phyloP scores from a whole-genome alignment of 2,888 invertebrate genomes.

The Mythimna lalbum region DNA sequence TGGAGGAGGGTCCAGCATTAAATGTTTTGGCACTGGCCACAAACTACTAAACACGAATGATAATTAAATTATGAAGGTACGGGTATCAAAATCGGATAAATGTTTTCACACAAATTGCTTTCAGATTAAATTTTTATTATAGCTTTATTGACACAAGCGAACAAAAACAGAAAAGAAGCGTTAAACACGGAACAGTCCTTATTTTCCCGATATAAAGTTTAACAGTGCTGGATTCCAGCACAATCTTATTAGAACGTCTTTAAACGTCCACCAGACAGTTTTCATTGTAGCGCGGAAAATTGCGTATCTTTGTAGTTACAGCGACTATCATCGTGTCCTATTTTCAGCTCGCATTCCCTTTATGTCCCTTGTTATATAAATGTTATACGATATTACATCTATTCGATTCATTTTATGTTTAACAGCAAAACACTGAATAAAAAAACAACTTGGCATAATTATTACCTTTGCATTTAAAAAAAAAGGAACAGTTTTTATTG shows the following conservation, averaged over 20 bases:
- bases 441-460: background rate
- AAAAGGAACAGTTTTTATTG: background rate
- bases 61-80: too few species aligned
- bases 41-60: too few species aligned
- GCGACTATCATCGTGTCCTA: slow-evolving; percentile 44
- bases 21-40: too few species aligned
- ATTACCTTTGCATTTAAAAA: background rate
- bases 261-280: slow-evolving; percentile 38
- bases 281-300: slow-evolving; percentile 43
- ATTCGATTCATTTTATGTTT: background rate
- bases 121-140: background rate
- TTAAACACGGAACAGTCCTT: background rate
- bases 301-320: slow-evolving; percentile 47
- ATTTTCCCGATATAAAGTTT: slow-evolving; percentile 15
- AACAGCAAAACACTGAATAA: background rate
- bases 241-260: slow-evolving; percentile 29
- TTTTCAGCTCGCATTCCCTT: slow-evolving; percentile 50
- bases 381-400: slow-evolving; percentile 2
- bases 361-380: slow-evolving; percentile 27
- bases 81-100: background rate
- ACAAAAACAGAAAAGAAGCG: background rate
- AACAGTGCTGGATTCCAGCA: background rate
- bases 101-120: background rate
- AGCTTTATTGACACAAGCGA: background rate
- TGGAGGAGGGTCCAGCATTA: too few species aligned